Percentiles rank a stretch among this genome's conserved stretches.
Evolutionary conservation across 2,113 vertebrate species (phyloP).

Genomic region (Colius striatus): DNA sequence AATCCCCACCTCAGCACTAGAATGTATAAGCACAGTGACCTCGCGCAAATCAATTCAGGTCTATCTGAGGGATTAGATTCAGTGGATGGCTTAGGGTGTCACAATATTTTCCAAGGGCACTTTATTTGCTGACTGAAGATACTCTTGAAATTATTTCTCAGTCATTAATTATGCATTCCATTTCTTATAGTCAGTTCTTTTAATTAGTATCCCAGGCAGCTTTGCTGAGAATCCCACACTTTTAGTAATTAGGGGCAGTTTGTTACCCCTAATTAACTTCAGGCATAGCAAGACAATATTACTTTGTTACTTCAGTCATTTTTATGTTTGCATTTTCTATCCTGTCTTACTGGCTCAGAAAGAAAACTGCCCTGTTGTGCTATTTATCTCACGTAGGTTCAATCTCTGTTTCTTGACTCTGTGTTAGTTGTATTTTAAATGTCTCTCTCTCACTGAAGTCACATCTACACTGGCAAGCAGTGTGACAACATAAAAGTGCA

Average conservation of each 20-base stretch:
- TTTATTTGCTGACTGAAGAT: conserved; percentile 41
- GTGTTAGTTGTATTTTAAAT: not conserved
- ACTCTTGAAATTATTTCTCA: conserved; percentile 10
- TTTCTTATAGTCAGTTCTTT: conserved; percentile 52
- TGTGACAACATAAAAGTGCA: not conserved
- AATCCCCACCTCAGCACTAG: not conserved
- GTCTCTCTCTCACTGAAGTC: not conserved
- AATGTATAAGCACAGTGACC: not conserved
- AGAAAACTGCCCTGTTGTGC: not conserved
- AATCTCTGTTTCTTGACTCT: not conserved
- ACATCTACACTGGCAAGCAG: not conserved
- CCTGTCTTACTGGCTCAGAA: conserved; percentile 26
- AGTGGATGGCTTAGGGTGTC: not conserved
- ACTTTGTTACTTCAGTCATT: conserved; percentile 26
- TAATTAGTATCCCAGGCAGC: conserved; percentile 55
- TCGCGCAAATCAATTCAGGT: not conserved
- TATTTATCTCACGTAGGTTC: not conserved
- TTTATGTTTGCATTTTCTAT: conserved; percentile 27
- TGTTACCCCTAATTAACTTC: conserved; percentile 64
- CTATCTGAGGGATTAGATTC: conserved; percentile 7
- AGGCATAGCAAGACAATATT: conserved; percentile 7
- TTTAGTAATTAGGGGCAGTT: conserved; percentile 53
- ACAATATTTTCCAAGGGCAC: conserved; percentile 42
- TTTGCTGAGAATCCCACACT: conserved; percentile 35
- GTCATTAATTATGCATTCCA: conserved; percentile 60